Evolutionary conservation across 2,888 invertebrate genomes (phyloP).

Genomic region (Plusia festucae): DNA sequence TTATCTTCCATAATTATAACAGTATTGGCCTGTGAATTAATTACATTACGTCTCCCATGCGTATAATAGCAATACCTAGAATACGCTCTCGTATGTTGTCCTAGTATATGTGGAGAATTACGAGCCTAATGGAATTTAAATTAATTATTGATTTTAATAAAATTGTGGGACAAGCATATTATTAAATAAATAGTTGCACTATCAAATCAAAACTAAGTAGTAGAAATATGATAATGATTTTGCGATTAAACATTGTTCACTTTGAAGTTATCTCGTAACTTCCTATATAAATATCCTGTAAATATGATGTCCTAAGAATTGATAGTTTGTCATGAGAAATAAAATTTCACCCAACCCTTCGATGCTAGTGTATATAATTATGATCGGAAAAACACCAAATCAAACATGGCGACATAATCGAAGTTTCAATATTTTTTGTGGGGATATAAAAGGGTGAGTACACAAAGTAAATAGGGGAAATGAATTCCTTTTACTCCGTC

Average conservation of each 20-base stretch:
- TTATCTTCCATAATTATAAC: neutral
- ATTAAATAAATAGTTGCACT: no score
- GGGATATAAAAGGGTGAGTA: slow-evolving; percentile 23
- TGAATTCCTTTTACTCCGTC: slow-evolving; percentile 25
- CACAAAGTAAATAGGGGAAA: slow-evolving; percentile 36
- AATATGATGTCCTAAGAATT: no score
- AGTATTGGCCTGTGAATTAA: slow-evolving; percentile 3
- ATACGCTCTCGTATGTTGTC: neutral
- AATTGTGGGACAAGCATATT: no score
- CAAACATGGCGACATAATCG: slow-evolving; percentile 27
- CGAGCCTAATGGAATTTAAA: neutral
- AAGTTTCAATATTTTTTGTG: slow-evolving; percentile 26
- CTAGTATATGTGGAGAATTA: neutral
- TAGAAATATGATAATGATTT: no score
- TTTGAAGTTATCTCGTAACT: no score
- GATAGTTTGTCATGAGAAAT: no score
- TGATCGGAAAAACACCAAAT: slow-evolving; percentile 17
- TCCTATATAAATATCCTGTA: no score
- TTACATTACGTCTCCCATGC: neutral
- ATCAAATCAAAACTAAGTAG: no score
- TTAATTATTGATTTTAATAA: neutral
- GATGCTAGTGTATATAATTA: neutral
- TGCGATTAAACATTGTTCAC: no score
- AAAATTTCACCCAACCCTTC: no score
- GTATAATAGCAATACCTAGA: neutral